Percentiles rank a stretch among this genome's conserved stretches.
These are phyloP conservation scores for Cryptomyrus ogoouensis DNA, from an alignment of 2,113 vertebrate genomes.

Conservation along the genomic window DNA sequence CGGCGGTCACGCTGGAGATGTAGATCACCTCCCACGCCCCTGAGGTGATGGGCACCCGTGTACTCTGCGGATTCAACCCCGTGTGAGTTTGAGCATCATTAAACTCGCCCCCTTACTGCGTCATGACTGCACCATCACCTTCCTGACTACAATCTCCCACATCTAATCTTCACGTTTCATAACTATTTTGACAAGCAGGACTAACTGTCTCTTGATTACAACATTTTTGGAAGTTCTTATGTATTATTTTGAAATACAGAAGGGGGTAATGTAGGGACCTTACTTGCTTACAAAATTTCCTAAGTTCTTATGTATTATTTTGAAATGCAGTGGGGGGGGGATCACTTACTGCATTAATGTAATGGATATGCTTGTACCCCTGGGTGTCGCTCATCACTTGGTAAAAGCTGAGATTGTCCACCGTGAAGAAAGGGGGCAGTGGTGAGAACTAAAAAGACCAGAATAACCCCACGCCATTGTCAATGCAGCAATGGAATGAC, in stretches of 20 bases:
- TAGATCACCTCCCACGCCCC: slow-evolving; percentile 84
- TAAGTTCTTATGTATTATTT: not conserved
- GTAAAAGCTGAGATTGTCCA: slow-evolving; percentile 74
- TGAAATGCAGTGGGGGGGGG: not conserved
- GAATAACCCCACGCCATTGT: not conserved
- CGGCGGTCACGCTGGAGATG: slow-evolving; percentile 78
- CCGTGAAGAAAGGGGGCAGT: slow-evolving; percentile 71
- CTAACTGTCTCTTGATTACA: not conserved
- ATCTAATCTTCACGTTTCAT: not conserved
- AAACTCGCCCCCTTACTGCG: not conserved
- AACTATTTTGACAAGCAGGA: not conserved
- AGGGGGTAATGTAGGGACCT: slow-evolving; percentile 20
- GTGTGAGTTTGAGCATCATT: not conserved
- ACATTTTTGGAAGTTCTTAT: not conserved
- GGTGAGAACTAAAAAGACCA: slow-evolving; percentile 77
- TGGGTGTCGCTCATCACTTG: slow-evolving; percentile 73
- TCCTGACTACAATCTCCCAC: not conserved
- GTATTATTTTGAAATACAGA: not conserved
- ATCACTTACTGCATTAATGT: slow-evolving; percentile 49
- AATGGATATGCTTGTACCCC: slow-evolving; percentile 88
- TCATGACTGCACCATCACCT: too few relatives aligned
- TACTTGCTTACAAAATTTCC: slow-evolving; percentile 35
- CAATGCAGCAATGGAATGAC: not conserved
- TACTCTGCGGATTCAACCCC: slow-evolving; percentile 29
- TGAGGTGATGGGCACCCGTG: slow-evolving; percentile 58